Evolutionary conservation across 1,140 invertebrate genomes (phyloP).

Genomic region (Palaemon carinicauda): DNA sequence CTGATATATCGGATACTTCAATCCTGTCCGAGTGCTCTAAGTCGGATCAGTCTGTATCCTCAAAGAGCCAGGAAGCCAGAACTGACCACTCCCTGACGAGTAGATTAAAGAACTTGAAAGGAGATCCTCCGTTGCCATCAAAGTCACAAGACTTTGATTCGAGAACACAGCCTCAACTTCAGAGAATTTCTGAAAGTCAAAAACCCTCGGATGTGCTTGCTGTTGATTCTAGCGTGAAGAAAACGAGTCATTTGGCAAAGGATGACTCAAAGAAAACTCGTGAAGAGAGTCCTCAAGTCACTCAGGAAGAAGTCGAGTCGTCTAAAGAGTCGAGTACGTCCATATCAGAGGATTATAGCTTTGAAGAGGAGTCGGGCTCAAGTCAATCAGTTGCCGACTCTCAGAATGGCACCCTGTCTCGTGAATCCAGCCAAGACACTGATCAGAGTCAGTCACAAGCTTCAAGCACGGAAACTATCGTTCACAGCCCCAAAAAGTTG

Average conservation of each 20-base stretch:
- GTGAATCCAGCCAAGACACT: conserved; percentile 41
- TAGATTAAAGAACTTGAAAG: background rate
- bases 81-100: background rate
- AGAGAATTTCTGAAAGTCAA: background rate
- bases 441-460: conserved; percentile 40
- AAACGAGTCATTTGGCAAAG: background rate
- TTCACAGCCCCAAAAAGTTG: conserved; percentile 50
- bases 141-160: background rate
- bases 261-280: background rate
- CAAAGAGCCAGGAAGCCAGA: background rate
- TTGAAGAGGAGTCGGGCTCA: conserved; percentile 20
- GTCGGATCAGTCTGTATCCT: conserved; percentile 21
- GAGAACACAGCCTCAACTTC: background rate
- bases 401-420: conserved; percentile 20
- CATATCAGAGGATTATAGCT: conserved; percentile 43
- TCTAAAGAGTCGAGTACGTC: background rate
- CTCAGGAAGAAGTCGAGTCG: background rate
- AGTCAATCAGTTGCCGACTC: background rate
- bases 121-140: background rate
- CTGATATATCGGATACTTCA: conserved; percentile 39
- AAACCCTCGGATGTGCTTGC: no score
- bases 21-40: conserved; percentile 28
- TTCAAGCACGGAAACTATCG: conserved; percentile 57
- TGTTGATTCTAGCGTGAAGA: no score
- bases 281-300: background rate